Percentiles rank a stretch among this genome's conserved stretches.
phyloP scores from a whole-genome alignment of 2,113 vertebrate species.

The Diphyllodes magnificus region DNA sequence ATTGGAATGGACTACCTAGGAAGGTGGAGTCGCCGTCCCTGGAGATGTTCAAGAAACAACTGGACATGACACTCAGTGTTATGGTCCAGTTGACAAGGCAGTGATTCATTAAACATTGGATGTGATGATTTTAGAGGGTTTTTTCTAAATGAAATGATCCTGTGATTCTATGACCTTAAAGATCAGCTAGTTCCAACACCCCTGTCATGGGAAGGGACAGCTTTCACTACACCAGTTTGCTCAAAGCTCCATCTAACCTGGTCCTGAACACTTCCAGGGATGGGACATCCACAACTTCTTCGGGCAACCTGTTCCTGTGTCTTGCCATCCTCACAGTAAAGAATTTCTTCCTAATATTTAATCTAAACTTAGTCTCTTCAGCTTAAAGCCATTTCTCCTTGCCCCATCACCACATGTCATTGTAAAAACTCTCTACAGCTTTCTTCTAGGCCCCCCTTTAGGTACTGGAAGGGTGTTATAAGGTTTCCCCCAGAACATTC shows the following conservation, averaged over 20 bases:
- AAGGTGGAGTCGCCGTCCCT: neutral
- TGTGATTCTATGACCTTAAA: neutral
- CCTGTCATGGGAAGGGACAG: neutral
- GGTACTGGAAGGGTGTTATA: neutral
- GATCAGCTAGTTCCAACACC: too few relatives aligned
- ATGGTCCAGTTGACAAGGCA: neutral
- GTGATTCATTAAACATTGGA: neutral
- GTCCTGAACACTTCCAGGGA: neutral
- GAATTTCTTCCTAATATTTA: neutral
- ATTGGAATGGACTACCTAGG: neutral
- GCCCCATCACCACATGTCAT: rapidly evolving
- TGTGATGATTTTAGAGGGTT: neutral
- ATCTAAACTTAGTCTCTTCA: neutral
- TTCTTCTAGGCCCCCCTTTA: neutral
- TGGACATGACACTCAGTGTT: neutral
- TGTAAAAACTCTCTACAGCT: neutral
- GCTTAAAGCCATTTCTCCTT: neutral
- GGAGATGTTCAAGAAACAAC: neutral
- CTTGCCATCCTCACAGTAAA: neutral
- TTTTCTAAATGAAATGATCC: neutral
- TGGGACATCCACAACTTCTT: too few relatives aligned
- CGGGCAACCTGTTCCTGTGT: too few relatives aligned
- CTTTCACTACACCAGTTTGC: neutral
- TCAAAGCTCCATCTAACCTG: rapidly evolving
- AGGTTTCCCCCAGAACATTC: neutral